Base-by-base conservation (phyloP, 1,140 invertebrate genomes). In the Chironomus striatipennis region DNA sequence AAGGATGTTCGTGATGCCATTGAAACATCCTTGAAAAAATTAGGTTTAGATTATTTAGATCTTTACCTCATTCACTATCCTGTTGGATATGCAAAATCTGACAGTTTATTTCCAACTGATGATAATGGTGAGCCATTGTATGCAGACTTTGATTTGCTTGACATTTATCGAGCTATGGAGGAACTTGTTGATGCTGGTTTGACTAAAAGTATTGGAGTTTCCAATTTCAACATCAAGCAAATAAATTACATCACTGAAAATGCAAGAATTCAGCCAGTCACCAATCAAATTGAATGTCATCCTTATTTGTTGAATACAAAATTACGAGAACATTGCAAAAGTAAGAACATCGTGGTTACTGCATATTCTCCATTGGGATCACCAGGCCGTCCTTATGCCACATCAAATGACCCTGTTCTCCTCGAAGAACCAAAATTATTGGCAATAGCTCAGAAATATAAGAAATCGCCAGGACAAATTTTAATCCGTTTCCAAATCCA, bases 21-120 rank as follows among this genome's bases (percentile, higher is more conserved):
- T 42, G 24, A 73, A 42, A 5, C 3, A 6, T 34, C 88, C 0
- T 79, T 96, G 42, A 80, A 84, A 2, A 86, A 87, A 76, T 85
- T 96, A 42, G 87, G 87, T 0, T 79, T 95, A 2, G 86, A 89
- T 43, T 96, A 96, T 79, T 79, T 97, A 0, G 94, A 97, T 82
- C 83, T 96, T 0, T 96, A 90, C 79, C 85, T 97, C 2, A 88
- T 97, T 78, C 95, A 97, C 80, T 96, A 93, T 92, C 94, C 94
- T 6, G 9, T 70, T 1, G 10, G n/a, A 1, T 70, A 21, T 70
- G 15, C n/a, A 70, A 70, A 70, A 7, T 70, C n/a, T 20, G 75
- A 75, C n/a, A n/a, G n/a, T 12, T 70, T 78, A 9, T 76, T 78
- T 10, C 77, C 77, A 2, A 76, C 65, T 20, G 86, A 88, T 80